A percentile compares a stretch with the other conserved stretches of the same genome.
These are phyloP conservation scores for Pseudomyrmex flavicornis DNA, from an alignment of 1,140 invertebrate species.

Conservation along the genomic window DNA sequence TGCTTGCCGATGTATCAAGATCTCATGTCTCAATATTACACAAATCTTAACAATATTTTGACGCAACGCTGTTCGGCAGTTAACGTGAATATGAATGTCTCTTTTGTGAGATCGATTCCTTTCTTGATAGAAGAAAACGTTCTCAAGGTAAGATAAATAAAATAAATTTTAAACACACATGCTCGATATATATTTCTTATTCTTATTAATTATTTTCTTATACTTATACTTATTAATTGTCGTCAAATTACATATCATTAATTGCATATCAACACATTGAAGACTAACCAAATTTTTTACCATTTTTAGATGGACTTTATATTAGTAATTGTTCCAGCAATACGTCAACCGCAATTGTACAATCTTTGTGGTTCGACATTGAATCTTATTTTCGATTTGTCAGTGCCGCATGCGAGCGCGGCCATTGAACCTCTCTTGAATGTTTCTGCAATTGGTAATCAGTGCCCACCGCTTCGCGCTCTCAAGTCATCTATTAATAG, in stretches of 20 bases:
- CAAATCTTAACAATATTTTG: slow-evolving; percentile 91
- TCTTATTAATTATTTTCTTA: too few relatives aligned
- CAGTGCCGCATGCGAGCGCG: slow-evolving; percentile 95
- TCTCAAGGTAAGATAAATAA: slow-evolving; percentile 86
- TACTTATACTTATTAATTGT: too few relatives aligned
- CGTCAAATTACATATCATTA: too few relatives aligned
- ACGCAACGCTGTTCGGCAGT: slow-evolving; percentile 97
- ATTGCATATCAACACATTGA: too few relatives aligned
- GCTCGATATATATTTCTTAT: too few relatives aligned
- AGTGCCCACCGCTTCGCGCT: slow-evolving; percentile 95
- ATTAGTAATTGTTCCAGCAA: slow-evolving; percentile 93
- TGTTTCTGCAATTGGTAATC: slow-evolving; percentile 94
- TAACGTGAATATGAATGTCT: slow-evolving; percentile 97
- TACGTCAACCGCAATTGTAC: slow-evolving; percentile 95
- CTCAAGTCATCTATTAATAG: slow-evolving; percentile 93
- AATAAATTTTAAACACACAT: not conserved
- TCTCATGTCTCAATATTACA: slow-evolving; percentile 92
- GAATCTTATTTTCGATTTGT: slow-evolving; percentile 96
- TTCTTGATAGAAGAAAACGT: slow-evolving; percentile 93
- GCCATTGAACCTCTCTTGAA: slow-evolving; percentile 96
- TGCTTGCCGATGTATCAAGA: slow-evolving; percentile 96
- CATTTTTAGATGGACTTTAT: slow-evolving; percentile 91
- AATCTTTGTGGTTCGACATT: slow-evolving; percentile 97
- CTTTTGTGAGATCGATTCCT: slow-evolving; percentile 93
- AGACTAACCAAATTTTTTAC: not conserved